Base-by-base conservation (phyloP, 2,797 vertebrate species). In the Tympanoctomys barrerae region DNA sequence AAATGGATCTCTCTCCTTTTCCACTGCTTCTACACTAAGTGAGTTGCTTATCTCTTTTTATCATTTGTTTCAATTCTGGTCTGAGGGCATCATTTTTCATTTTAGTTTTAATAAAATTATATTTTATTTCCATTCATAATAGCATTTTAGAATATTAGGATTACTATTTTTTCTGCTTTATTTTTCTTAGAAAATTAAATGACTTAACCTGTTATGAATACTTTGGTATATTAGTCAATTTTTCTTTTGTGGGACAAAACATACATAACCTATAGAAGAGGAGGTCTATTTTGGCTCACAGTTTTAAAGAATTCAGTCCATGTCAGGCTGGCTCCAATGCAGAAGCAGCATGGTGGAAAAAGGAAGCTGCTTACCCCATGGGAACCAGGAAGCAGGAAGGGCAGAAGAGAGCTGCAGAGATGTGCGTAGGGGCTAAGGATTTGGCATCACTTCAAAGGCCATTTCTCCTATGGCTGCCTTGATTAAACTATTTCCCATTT, bases 51-150 rank as follows among this genome's bases (percentile, higher is more conserved):
- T 78, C 42, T 78, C 46, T 33, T 78, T 49, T 78, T 78, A 31
- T 52, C 59, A 77, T 42, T 87, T 81, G 84, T 66, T 21, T 68
- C 89, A 94, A 95, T 87, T 92, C 59, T 64, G 92, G 9, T 61
- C 54, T 62, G 77, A 80, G 89, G 33, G 77, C 87, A 42, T 28
- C 93, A 28, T 64, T 82, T 82, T 77, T 91, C 61, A 73, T 95
- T n/a, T 97, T 54, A 59, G 18, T 33, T 96, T 89, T 5, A 19
- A 70, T 71, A 94, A 91, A 70, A 84, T 88, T 84, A 52, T 61
- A 36, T 91, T 33, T 84, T 95, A 90, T 75, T 93, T 96, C 73
- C 62, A 94, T 80, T 89, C 96, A 87, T 66, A 94, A n/a, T 18
- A 52, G 96, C 24, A 70, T 83, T 91, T 73, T 80, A 46, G 75